A percentile compares a stretch with the other conserved stretches of the same genome.
phyloP scores from a whole-genome alignment of 2,888 invertebrate genomes.

The Amaurobius ferox region DNA sequence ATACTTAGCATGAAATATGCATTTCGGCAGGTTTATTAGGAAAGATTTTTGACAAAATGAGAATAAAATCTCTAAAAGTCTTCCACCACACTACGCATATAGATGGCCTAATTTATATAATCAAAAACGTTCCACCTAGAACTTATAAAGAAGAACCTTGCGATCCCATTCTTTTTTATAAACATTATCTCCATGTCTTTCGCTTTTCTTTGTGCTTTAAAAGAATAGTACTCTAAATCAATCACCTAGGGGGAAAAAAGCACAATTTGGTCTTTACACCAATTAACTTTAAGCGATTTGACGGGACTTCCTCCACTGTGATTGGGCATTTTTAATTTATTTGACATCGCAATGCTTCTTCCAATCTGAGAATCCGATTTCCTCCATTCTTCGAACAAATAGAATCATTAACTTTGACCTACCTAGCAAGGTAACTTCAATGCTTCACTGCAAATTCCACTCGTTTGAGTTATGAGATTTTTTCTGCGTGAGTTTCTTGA shows the following conservation, averaged over 20 bases:
- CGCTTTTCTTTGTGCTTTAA: slow-evolving; percentile 29
- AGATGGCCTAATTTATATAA: too few species aligned
- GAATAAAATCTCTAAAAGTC: too few species aligned
- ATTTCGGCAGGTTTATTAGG: too few species aligned
- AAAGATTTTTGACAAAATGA: too few species aligned
- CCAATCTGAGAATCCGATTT: neutral
- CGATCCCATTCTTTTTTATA: neutral
- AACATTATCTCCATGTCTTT: neutral
- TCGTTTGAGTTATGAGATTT: too few species aligned
- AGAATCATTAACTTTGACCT: neutral
- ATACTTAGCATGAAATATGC: too few species aligned
- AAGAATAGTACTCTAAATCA: slow-evolving; percentile 58
- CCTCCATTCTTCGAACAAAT: neutral
- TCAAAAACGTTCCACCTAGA: too few species aligned
- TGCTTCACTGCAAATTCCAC: too few species aligned
- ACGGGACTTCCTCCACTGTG: neutral
- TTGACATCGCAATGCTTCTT: neutral
- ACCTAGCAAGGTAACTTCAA: too few species aligned
- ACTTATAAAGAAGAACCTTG: too few species aligned
- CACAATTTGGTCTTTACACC: slow-evolving; percentile 65
- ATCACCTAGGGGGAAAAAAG: slow-evolving; percentile 36
- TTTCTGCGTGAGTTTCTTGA: too few species aligned
- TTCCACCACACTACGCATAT: too few species aligned
- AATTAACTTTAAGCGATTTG: slow-evolving; percentile 65
- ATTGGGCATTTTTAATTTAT: neutral